Base-by-base conservation (phyloP, 1,140 invertebrate genomes). In the Saccostrea glomerata region DNA sequence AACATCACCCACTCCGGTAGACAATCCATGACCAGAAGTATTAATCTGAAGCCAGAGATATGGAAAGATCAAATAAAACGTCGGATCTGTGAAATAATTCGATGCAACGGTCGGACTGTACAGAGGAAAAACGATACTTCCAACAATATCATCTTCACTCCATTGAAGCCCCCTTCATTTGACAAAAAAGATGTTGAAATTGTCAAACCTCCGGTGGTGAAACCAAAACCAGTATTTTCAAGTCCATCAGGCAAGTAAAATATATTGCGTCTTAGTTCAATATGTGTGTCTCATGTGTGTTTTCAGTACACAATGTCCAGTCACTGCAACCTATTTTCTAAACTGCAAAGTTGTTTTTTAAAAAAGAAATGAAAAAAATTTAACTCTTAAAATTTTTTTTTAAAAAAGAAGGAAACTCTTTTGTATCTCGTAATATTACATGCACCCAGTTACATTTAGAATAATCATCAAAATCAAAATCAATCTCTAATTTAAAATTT, bases 221-320 rank as follows among this genome's bases (percentile, higher is more conserved):
- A 73, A 30, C 66, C 66, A 73, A 73, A 73, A 30, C 66, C 70
- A 36, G 70, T 77, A 15, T 77, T 77, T 12, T 77, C 70, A 77
- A 30, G 70, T 36, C 70, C 70, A 17, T 23, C 70, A 77, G 70
- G 70, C 30, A 36, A 77, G 70, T 30, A 36, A 36, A 36, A 36
- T 36, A 2, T 1, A 36, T 36, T 36, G 30, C 30, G 30, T 36
- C 1, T 36, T 36, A 36, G 30, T 36, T 36, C 2, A 36, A 36
- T 36, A 36, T 36, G 2, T 36, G 30, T 36, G 30, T 36, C 30
- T 36, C 30, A 36, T 36, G 30, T 36, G 30, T 36, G 30, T 36
- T 36, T 36, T 36, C 30, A 36, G 30, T 36, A 36, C 30, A 36
- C 30, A 36, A 36, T 36, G 30, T 36, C 30, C 30, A 36, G 30